Base-by-base conservation (phyloP, 2,797 vertebrate species). In the Cyprinella venusta region DNA sequence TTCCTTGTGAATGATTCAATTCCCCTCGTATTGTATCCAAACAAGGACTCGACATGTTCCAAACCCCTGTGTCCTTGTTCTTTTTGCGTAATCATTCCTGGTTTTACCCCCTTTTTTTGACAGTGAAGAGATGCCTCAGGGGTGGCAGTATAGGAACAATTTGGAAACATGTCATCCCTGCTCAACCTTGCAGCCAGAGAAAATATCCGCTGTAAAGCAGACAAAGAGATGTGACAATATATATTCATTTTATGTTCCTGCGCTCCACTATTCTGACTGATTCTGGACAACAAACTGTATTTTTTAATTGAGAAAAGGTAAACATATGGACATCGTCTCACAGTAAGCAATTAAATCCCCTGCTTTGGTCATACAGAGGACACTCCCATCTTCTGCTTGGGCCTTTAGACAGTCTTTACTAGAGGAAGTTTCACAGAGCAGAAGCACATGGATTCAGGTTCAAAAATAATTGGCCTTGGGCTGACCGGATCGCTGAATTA, bases 1-100 rank as follows among this genome's bases (percentile, higher is more conserved):
- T 91, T 92, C 92, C 91, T 90, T 78, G 79, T 89, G 88, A 93
- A 91, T 91, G 92, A 91, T 92, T 93, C 90, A 91, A 91, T 92
- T 92, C 93, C 89, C 92, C 85, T 89, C 82, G 88, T 84, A 91
- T 92, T 93, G 92, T 93, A 88, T 84, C 86, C 70, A 86, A 86
- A 86, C 90, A 89, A 89, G 79, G 86, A 84, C 84, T 74, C 36
- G 1, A 56, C 84, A 2, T 85, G 81, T 87, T 65, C 70, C 78
- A 59, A 85, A 76, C 69, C 75, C 71, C 45, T 21, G 50, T 85
- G 86, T 89, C 83, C 85, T 87, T 84, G 88, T 88, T 76, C 70
- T 72, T 68, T 68, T 81, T 52, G 54, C 70, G 24, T 83, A 82
- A 59, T 79, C 72, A n/a, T 82, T 88, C 78, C 75, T 15, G 36